Percentiles rank a stretch among this genome's conserved stretches.
These are phyloP conservation scores for Pardosa pseudoannulata DNA, from an alignment of 2,888 invertebrate genomes.

Conservation along the genomic window DNA sequence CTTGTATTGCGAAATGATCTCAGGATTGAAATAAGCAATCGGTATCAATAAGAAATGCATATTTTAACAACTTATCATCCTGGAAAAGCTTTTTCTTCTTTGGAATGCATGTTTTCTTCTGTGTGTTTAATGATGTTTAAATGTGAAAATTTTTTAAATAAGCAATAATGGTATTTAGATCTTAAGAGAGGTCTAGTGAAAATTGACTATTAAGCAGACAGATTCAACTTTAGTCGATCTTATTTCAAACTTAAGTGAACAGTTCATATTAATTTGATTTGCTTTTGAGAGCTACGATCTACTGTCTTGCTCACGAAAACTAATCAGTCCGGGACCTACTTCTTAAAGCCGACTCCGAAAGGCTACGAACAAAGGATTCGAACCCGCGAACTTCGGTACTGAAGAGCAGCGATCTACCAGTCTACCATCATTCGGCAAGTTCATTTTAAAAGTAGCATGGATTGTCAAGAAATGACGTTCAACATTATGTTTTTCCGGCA, in stretches of 20 bases:
- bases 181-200: not conserved
- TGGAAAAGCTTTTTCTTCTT: conserved; percentile 40
- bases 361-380: no score
- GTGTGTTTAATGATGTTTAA: no score
- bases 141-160: conserved; percentile 17
- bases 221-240: not conserved
- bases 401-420: no score
- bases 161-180: conserved; percentile 10
- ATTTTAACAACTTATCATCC: conserved; percentile 34
- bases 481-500: conserved; percentile 6
- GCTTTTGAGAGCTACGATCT: no score
- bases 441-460: conserved; percentile 20
- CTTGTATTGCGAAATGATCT: conserved; percentile 39
- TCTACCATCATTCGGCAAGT: no score
- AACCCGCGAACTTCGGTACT: no score
- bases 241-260: conserved; percentile 16
- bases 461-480: conserved; percentile 1
- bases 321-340: no score
- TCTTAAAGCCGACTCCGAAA: no score
- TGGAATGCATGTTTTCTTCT: no score
- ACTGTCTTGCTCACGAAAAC: no score
- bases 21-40: conserved; percentile 20
- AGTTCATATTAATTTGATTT: conserved; percentile 13
- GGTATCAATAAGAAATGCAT: conserved; percentile 29
- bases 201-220: conserved; percentile 16